A percentile compares a stretch with the other conserved stretches of the same genome.
phyloP scores from a whole-genome alignment of 1,140 invertebrate genomes.

The Callitettix versicolor region DNA sequence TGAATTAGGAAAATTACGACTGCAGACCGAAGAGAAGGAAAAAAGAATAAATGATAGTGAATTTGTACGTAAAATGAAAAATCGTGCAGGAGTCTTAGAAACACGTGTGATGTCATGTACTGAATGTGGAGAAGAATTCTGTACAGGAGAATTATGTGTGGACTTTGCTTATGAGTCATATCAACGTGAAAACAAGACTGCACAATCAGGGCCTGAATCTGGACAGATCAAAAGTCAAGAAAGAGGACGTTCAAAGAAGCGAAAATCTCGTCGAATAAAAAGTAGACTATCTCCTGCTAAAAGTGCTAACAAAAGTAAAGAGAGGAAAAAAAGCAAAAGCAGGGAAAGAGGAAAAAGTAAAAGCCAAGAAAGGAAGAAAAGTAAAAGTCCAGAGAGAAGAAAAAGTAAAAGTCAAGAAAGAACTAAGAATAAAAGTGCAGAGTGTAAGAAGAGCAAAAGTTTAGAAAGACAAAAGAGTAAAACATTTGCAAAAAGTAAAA shows the following conservation, averaged over 20 bases:
- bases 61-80: constrained; percentile 57
- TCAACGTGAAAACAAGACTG: not conserved
- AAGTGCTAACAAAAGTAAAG: not conserved
- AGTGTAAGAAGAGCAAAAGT: constrained; percentile 12
- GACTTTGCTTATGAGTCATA: constrained; percentile 38
- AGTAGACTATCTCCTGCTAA: not conserved
- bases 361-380: constrained; percentile 13
- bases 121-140: constrained; percentile 79
- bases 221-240: constrained; percentile 1
- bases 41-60: constrained; percentile 41
- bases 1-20: constrained; percentile 65
- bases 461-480: constrained; percentile 8
- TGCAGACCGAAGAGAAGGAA: constrained; percentile 53
- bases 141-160: constrained; percentile 46
- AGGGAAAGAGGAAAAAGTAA: constrained; percentile 11
- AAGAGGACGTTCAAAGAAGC: constrained; percentile 1
- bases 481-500: no score
- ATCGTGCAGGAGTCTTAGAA: constrained; percentile 63
- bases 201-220: not conserved
- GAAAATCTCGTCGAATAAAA: constrained; percentile 2
- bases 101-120: constrained; percentile 57
- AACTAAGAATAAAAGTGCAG: constrained; percentile 7
- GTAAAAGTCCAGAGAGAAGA: constrained; percentile 7
- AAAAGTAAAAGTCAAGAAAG: constrained; percentile 14
- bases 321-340: constrained; percentile 13